phyloP scores from a whole-genome alignment of 2,888 invertebrate species.

The Watsonalla cultraria region DNA sequence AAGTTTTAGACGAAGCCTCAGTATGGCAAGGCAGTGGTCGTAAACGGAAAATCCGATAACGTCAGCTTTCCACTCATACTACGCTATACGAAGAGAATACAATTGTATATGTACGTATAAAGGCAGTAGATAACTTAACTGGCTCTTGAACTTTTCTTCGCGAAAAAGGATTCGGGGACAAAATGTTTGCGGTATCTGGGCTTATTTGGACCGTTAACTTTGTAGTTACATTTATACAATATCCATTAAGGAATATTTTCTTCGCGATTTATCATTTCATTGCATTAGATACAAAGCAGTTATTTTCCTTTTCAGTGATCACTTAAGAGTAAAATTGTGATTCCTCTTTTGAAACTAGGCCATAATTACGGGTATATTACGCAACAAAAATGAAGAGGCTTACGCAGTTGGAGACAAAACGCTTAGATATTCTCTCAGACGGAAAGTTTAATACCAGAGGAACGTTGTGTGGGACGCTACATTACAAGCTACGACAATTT shows the following conservation, averaged over 20 bases:
- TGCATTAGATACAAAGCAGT: no score
- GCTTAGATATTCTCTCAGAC: slow-evolving; percentile 30
- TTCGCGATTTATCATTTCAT: neutral
- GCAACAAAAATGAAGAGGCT: neutral
- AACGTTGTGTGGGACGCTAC: slow-evolving; percentile 13
- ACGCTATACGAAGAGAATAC: neutral
- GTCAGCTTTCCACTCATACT: slow-evolving; percentile 29
- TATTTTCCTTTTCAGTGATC: no score
- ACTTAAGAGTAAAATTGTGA: no score
- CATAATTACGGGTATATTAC: no score
- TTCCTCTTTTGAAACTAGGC: no score
- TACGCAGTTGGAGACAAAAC: slow-evolving; percentile 23
- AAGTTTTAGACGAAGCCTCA: neutral
- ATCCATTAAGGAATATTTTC: neutral
- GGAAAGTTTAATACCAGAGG: slow-evolving; percentile 38
- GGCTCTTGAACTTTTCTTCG: slow-evolving; percentile 31
- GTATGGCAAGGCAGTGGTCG: neutral
- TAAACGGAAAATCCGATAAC: slow-evolving; percentile 26
- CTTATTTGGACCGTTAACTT: slow-evolving; percentile 23
- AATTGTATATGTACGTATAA: slow-evolving; percentile 14
- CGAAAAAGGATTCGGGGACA: slow-evolving; percentile 27
- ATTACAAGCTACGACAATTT: slow-evolving; percentile 25
- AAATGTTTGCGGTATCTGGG: slow-evolving; percentile 29
- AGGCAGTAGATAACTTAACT: slow-evolving; percentile 12
- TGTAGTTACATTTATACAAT: slow-evolving; percentile 4